These are phyloP conservation scores for Zaprionus tsacasi DNA, from an alignment of 1,140 invertebrate species.

Conservation along the genomic window DNA sequence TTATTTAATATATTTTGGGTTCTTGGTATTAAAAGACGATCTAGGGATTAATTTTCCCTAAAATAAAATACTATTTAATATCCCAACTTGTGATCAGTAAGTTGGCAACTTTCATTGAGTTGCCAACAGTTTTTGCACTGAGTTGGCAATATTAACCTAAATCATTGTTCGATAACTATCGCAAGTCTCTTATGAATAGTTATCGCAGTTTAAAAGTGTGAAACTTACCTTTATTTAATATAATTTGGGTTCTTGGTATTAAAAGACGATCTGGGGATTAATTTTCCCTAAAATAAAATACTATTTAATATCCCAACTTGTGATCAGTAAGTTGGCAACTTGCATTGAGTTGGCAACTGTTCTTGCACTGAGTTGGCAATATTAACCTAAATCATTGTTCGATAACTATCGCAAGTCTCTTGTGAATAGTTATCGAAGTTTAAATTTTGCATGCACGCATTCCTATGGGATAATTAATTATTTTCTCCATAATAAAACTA, in stretches of 20 bases:
- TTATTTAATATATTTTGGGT: neutral
- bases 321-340: neutral
- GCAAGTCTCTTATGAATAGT: neutral
- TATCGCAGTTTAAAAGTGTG: neutral
- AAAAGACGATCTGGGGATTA: neutral
- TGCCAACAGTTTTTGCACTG: neutral
- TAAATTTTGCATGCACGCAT: neutral
- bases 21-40: neutral
- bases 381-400: neutral
- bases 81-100: neutral
- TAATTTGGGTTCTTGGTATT: neutral
- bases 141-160: neutral
- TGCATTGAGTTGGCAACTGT: too few relatives aligned
- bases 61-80: neutral
- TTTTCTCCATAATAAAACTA: neutral
- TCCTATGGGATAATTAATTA: neutral
- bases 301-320: neutral
- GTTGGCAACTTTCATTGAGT: conserved; percentile 1
- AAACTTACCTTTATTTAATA: neutral
- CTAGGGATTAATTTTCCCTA: neutral
- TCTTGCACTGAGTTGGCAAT: neutral
- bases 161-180: neutral
- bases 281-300: neutral
- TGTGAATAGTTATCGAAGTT: neutral
- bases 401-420: neutral